Percentiles rank a stretch among this genome's conserved stretches.
These are phyloP conservation scores for Arnoldichthys spilopterus DNA, from an alignment of 2,797 vertebrate genomes.

Conservation along the genomic window DNA sequence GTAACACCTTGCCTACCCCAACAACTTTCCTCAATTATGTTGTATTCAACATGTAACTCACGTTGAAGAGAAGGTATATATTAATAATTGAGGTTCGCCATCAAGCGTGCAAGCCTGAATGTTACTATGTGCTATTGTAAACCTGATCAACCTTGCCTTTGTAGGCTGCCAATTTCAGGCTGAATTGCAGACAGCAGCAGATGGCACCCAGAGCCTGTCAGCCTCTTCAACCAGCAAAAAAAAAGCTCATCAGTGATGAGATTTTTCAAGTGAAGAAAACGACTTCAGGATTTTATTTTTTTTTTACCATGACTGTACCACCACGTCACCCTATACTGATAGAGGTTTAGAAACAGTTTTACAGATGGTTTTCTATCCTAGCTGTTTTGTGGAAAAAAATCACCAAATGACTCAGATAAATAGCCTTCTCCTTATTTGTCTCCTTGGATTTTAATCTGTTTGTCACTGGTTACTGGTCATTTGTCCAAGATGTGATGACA, in stretches of 20 bases:
- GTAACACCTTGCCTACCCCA: too few species aligned
- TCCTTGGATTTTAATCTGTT: not conserved
- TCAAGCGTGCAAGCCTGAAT: slow-evolving; percentile 24
- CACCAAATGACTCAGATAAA: not conserved
- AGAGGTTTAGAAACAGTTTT: not conserved
- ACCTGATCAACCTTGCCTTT: slow-evolving; percentile 34
- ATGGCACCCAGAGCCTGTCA: slow-evolving; percentile 37
- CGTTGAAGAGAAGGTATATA: slow-evolving; percentile 31
- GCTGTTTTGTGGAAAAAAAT: too few species aligned
- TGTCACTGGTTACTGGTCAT: not conserved
- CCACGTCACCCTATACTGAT: not conserved
- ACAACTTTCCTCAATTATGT: too few species aligned
- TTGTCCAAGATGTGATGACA: not conserved
- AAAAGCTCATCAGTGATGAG: slow-evolving; percentile 12
- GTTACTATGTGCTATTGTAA: slow-evolving; percentile 27
- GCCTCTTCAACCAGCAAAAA: slow-evolving; percentile 4
- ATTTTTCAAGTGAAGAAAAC: slow-evolving; percentile 6
- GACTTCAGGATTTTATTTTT: not conserved
- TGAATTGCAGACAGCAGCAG: slow-evolving; percentile 41
- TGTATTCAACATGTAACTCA: slow-evolving; percentile 27
- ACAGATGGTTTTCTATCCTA: not conserved
- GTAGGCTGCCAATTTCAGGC: slow-evolving; percentile 38
- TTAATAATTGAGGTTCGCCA: slow-evolving; percentile 44
- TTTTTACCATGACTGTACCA: not conserved
- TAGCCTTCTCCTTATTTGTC: not conserved